Evolutionary conservation across 2,113 vertebrate species (phyloP).

Genomic region (Rissa tridactyla): DNA sequence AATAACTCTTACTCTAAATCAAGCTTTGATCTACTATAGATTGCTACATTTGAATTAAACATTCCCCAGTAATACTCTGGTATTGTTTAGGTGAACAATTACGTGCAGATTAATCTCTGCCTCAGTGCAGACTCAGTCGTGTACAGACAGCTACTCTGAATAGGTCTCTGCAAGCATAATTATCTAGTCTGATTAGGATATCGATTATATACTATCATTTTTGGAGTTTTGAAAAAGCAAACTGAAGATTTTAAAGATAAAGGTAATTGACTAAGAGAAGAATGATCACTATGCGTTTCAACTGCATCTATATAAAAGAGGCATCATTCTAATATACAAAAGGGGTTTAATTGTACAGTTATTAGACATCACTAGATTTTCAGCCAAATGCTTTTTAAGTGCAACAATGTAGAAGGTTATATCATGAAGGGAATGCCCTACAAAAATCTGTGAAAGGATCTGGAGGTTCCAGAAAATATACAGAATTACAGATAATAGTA

Average conservation of each 20-base stretch:
- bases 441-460: neutral
- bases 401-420: neutral
- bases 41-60: neutral
- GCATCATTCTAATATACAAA: neutral
- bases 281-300: neutral
- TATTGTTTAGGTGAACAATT: conserved; percentile 37
- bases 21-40: neutral
- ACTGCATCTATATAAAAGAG: neutral
- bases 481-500: neutral
- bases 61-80: neutral
- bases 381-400: neutral
- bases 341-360: neutral
- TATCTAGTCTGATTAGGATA: conserved; percentile 8
- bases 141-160: conserved; percentile 3
- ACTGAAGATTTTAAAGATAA: conserved; percentile 23
- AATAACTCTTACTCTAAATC: neutral
- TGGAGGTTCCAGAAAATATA: neutral
- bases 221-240: neutral
- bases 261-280: conserved; percentile 20
- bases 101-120: neutral
- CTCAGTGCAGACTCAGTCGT: neutral
- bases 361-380: neutral
- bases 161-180: neutral
- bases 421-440: neutral
- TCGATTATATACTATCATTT: neutral